Percentiles rank a stretch among this genome's conserved stretches.
Conservation (phyloP, 2,113 vertebrate genomes). For the Barbus barbus region DNA sequence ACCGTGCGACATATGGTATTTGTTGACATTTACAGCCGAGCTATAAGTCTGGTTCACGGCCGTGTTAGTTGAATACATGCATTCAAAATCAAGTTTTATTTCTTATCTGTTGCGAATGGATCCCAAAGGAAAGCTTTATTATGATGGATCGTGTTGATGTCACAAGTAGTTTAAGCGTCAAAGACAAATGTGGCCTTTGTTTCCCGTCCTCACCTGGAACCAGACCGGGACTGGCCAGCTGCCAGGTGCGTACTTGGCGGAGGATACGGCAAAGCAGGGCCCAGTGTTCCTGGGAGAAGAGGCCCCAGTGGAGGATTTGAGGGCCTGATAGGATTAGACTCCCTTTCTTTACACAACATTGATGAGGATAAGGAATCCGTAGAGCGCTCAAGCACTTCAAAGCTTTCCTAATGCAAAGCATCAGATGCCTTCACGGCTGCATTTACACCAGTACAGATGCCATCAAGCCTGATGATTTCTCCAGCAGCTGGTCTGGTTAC, state of each 20-base stretch:
- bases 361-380: conserved; percentile 72
- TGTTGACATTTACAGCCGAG: background rate
- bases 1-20: conserved; percentile 7
- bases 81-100: conserved; percentile 1
- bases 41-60: background rate
- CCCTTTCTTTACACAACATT: conserved; percentile 77
- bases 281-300: conserved; percentile 65
- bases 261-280: conserved; percentile 42
- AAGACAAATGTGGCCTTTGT: conserved; percentile 70
- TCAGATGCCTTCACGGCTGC: conserved; percentile 48
- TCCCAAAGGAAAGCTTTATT: conserved; percentile 19
- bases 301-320: conserved; percentile 73
- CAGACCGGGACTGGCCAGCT: conserved; percentile 60
- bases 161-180: conserved; percentile 27
- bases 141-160: conserved; percentile 39
- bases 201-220: conserved; percentile 74
- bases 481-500: conserved; percentile 22
- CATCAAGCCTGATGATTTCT: conserved; percentile 25
- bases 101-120: background rate
- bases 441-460: background rate
- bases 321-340: conserved; percentile 75
- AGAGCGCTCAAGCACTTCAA: conserved; percentile 69
- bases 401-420: conserved; percentile 70
- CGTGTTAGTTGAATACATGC: background rate
- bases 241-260: conserved; percentile 57